Base-by-base conservation (phyloP, 2,113 vertebrate genomes). In the Asarcornis scutulata region DNA sequence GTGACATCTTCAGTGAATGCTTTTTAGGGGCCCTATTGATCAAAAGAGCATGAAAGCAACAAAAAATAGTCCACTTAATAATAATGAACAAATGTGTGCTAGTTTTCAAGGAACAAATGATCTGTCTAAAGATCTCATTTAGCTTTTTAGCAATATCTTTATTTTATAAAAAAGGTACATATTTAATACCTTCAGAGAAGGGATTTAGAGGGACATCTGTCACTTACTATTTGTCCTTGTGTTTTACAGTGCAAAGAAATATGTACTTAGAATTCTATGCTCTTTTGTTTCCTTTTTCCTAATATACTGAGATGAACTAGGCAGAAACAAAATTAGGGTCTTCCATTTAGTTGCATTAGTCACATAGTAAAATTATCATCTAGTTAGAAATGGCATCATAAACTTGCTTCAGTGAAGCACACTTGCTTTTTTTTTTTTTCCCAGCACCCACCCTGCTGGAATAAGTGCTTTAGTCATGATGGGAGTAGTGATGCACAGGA, bases 371-470 rank as follows among this genome's bases (percentile, higher is more conserved):
- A 83, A 75, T 93, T 95, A 96, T 94, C 86, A 94, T 75, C 60
- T 85, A 71, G 84, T 63, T 88, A 88, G 78, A 96, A 96, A 86
- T 89, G 60, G 78, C 80, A 94, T 71, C 55, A 48, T 91, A 63
- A 62, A 92, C 53, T 71, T 76, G 72, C 55, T 87, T 95, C 75
- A 53, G 64, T 59, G 84, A 77, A 88, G 46, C 36, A 83, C 94
- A 60, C 96, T 97, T 94, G 66, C 86, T 94, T 95, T 97, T 44
- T 92, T 83, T 94, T 95, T 97, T 44, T 92, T 83, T 69, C 87
- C 50, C 40, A 76, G 67, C 42, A 93, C 55, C 50, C 22, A 17
- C 69, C 13, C 27, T 60, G 6, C 82, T 91, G 83, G 53, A 93
- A 92, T 86, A 84, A 93, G 97, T 92, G 26, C 12, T 42, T 25